A percentile compares a stretch with the other conserved stretches of the same genome.
phyloP scores from a whole-genome alignment of 2,113 vertebrate species.

The Chaetops frenatus region DNA sequence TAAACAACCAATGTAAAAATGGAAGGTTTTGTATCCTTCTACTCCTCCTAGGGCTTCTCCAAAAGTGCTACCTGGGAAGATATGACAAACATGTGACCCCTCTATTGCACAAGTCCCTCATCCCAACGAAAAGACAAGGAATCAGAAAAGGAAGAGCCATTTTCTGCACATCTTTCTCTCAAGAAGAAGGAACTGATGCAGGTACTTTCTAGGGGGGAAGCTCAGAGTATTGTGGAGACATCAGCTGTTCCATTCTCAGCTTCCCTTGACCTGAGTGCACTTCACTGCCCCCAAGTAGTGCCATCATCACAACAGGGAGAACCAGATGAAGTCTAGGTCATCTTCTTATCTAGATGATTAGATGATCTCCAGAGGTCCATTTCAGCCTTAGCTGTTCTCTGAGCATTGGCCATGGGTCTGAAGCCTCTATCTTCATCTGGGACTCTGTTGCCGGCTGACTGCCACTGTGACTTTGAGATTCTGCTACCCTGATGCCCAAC shows the following conservation, averaged over 20 bases:
- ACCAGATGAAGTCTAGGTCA: neutral
- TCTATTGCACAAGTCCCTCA: neutral
- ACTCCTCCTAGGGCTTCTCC: neutral
- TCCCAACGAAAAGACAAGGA: neutral
- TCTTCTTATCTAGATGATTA: neutral
- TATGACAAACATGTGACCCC: neutral
- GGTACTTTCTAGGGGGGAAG: neutral
- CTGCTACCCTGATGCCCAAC: neutral
- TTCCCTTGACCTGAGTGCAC: neutral
- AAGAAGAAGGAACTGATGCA: neutral
- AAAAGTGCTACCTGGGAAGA: neutral
- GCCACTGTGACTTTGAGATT: rapidly evolving
- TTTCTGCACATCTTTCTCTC: neutral
- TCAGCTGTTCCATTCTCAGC: neutral
- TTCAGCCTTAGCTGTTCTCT: neutral
- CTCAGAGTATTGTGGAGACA: neutral
- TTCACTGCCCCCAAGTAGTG: neutral
- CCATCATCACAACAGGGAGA: neutral
- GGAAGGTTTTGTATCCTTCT: neutral
- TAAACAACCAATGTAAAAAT: neutral
- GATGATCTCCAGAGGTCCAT: neutral
- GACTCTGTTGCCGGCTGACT: rapidly evolving
- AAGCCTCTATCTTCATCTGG: neutral
- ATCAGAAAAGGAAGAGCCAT: neutral
- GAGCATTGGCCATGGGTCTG: neutral